Percentiles rank a stretch among this genome's conserved stretches.
phyloP scores from a whole-genome alignment of 2,888 invertebrate species.

The Epinotia brunnichana region DNA sequence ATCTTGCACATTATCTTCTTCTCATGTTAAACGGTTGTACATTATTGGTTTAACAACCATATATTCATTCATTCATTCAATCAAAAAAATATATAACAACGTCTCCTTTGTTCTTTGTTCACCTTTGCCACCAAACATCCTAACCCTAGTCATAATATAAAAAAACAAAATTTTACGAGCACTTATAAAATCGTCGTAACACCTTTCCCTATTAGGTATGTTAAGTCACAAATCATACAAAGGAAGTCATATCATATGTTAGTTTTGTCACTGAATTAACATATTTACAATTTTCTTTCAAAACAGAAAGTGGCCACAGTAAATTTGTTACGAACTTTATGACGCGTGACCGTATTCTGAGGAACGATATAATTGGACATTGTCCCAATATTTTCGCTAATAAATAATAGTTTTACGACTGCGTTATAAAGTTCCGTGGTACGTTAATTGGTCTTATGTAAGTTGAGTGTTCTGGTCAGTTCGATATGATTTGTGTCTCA shows the following conservation, averaged over 20 bases:
- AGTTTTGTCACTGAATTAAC: constrained; percentile 34
- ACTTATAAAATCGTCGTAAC: constrained; percentile 9
- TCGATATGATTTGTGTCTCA: constrained; percentile 8
- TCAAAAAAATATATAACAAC: too few species aligned
- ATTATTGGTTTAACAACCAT: too few species aligned
- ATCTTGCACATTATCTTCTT: too few species aligned
- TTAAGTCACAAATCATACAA: constrained; percentile 36
- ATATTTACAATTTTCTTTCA: constrained; percentile 36
- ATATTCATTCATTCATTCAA: too few species aligned
- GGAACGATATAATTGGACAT: constrained; percentile 43
- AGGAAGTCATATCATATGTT: constrained; percentile 43
- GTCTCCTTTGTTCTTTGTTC: too few species aligned
- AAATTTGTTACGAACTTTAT: constrained; percentile 44
- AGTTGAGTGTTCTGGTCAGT: neutral
- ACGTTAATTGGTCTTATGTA: constrained; percentile 29
- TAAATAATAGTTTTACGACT: constrained; percentile 40
- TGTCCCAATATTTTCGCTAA: constrained; percentile 38
- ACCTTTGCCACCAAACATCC: too few species aligned
- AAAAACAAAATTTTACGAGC: constrained; percentile 11
- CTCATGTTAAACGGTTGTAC: too few species aligned
- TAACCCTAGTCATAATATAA: too few species aligned
- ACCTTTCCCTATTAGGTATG: constrained; percentile 6
- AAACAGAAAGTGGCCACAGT: constrained; percentile 48
- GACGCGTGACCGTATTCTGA: constrained; percentile 35
- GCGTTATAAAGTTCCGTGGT: constrained; percentile 14